These are phyloP conservation scores for crab-eating macaque (Macaca fascicularis) DNA, from an alignment of 2,113 vertebrate species.

Conservation along the genomic window DNA sequence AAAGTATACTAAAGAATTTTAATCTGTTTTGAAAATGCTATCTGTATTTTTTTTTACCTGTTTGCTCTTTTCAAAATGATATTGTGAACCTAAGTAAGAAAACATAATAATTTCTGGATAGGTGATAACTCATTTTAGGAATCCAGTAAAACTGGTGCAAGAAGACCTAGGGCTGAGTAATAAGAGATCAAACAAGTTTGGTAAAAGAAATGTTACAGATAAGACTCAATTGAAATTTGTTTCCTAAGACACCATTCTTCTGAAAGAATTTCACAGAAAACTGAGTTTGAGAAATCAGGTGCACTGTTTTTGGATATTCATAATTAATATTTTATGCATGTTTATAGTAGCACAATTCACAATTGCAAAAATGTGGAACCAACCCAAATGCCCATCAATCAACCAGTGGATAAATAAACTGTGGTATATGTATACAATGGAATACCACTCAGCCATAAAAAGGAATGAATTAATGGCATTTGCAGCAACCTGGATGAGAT, in stretches of 20 bases:
- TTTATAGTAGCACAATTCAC: too few species aligned
- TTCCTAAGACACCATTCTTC: neutral
- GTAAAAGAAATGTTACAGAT: neutral
- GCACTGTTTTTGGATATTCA: neutral
- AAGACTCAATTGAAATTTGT: neutral
- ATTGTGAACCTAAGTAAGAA: neutral
- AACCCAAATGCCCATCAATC: too few species aligned
- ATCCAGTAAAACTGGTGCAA: neutral
- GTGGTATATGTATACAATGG: too few species aligned
- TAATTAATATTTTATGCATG: neutral
- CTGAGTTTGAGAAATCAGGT: neutral
- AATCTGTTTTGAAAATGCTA: neutral
- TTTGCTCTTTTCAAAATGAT: neutral
- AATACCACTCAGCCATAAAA: too few species aligned
- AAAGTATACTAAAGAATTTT: neutral
- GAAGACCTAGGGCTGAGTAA: neutral
- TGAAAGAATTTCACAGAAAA: neutral
- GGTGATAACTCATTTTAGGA: neutral
- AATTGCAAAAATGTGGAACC: too few species aligned
- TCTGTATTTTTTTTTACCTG: neutral
- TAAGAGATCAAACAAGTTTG: neutral
- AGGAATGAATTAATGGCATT: too few species aligned
- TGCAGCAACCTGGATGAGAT: too few species aligned
- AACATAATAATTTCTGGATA: neutral
- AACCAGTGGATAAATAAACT: too few species aligned